Base-by-base conservation (phyloP, 2,797 vertebrate genomes). In the Helicolenus hilgendorfi region DNA sequence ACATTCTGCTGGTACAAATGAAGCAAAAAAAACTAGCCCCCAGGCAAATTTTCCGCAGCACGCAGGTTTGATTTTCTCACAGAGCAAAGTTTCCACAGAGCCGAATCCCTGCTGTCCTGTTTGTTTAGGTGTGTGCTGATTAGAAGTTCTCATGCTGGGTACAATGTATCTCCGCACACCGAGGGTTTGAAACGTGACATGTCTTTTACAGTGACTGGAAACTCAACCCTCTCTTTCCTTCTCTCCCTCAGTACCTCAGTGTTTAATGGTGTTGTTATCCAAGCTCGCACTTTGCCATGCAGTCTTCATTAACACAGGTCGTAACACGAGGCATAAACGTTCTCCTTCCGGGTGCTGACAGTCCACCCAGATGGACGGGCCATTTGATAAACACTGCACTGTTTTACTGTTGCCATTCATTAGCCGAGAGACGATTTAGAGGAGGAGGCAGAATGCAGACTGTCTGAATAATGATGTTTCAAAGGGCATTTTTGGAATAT, bases 61-160 rank as follows among this genome's bases (percentile, higher is more conserved):
- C 59, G 94, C 97, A 97, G 95, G 95, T 97, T 98, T 96, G 92
- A 93, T 97, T 97, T 98, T 97, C 97, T 97, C 97, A 98, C 95
- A 96, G 92, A 94, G 92, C 83, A 92, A 95, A 96, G 93, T 96
- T 97, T 96, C 95, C 95, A 95, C 91, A 58, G 85, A 86, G 92
- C 92, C 26, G 95, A 92, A 92, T 95, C 94, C 96, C 95, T 83
- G 96, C 94, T 89, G 95, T 96, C 94, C 94, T 97, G 97, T 98
- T 97, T 98, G 95, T 97, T 98, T 97, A 98, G 97, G 96, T 98
- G 97, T 96, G 89, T 79, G 88, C 96, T 97, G 97, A 98, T 98
- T 97, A 97, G 96, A 97, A 97, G 96, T 97, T 98, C 97, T 92
- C 97, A 98, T 88, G 96, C 96, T 97, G 96, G 86, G 96, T 92